A percentile compares a stretch with the other conserved stretches of the same genome.
Evolutionary conservation across 2,888 invertebrate species (phyloP).

Genomic region (Serripes groenlandicus): DNA sequence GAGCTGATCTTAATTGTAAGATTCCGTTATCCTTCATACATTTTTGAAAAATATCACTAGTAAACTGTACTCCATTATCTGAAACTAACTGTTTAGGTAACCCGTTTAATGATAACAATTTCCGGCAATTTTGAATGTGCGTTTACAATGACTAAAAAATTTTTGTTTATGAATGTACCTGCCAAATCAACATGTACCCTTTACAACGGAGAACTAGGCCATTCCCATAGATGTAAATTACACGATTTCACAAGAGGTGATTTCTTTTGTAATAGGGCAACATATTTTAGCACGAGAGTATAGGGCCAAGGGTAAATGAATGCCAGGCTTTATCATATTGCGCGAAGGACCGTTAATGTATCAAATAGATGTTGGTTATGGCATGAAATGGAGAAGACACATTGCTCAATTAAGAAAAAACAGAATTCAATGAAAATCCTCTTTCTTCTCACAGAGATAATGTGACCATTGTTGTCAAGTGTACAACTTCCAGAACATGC

Average conservation of each 20-base stretch:
- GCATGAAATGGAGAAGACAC: background rate
- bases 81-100: constrained; percentile 49
- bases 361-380: constrained; percentile 4
- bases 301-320: background rate
- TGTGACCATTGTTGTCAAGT: too few species aligned
- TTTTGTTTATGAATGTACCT: constrained; percentile 73
- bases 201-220: constrained; percentile 63
- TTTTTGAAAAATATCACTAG: constrained; percentile 39
- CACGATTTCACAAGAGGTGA: constrained; percentile 63
- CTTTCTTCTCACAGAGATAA: background rate
- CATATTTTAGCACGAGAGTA: background rate
- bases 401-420: constrained; percentile 24
- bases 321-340: background rate
- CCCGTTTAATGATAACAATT: constrained; percentile 65
- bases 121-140: constrained; percentile 86
- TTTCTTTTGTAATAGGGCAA: constrained; percentile 34
- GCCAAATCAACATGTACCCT: constrained; percentile 72
- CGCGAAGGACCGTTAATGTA: constrained; percentile 5
- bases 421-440: background rate
- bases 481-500: too few species aligned
- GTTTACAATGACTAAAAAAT: constrained; percentile 74
- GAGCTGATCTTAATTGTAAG: constrained; percentile 55
- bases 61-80: constrained; percentile 61
- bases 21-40: constrained; percentile 61
- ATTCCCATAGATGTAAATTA: constrained; percentile 74